A percentile compares a stretch with the other conserved stretches of the same genome.
Evolutionary conservation across 2,113 vertebrate genomes (phyloP).

Genomic region (Climacteris rufus): DNA sequence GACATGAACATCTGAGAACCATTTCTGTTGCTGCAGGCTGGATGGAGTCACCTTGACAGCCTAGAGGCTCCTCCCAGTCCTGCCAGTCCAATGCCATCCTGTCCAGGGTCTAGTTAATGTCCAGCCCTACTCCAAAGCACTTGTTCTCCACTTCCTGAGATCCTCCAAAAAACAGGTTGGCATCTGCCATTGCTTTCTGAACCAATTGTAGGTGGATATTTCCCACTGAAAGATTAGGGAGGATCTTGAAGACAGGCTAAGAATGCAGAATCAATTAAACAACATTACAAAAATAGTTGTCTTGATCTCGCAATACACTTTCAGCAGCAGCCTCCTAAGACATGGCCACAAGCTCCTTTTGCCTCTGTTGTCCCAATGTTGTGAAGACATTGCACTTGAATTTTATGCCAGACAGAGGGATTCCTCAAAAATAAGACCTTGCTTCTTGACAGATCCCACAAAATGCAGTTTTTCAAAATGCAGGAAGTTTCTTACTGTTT

Average conservation of each 20-base stretch:
- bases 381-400: neutral
- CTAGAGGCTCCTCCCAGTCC: neutral
- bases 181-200: neutral
- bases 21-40: neutral
- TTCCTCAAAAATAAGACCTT: neutral
- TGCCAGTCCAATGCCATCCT: neutral
- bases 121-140: neutral
- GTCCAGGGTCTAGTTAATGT: neutral
- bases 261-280: neutral
- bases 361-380: neutral
- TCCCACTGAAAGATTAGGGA: neutral
- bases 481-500: neutral
- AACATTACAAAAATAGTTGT: neutral
- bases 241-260: neutral
- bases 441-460: neutral
- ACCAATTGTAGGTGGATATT: neutral
- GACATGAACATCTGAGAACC: neutral
- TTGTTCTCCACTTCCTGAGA: neutral
- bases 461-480: neutral
- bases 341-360: neutral
- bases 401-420: neutral
- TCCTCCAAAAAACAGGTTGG: neutral
- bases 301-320: neutral
- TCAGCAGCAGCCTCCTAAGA: neutral
- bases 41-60: neutral